Evolutionary conservation across 2,113 vertebrate genomes (phyloP).

Genomic region (Hemiscyllium ocellatum): DNA sequence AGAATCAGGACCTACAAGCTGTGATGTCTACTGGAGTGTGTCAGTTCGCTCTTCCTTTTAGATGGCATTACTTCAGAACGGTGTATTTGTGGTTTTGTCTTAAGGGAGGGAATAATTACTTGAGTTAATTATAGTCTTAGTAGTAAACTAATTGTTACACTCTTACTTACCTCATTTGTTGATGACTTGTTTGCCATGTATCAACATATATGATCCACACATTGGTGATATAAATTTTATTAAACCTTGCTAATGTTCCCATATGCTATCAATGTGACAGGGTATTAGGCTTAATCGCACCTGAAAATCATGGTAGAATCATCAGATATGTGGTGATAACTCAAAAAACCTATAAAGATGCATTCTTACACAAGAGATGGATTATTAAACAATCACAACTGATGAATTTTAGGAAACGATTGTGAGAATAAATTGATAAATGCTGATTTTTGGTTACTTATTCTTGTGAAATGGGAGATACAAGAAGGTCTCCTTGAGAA

Average conservation of each 20-base stretch:
- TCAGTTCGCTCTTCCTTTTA: not conserved
- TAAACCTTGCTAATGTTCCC: not conserved
- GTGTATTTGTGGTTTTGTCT: not conserved
- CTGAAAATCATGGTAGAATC: not conserved
- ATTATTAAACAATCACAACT: not conserved
- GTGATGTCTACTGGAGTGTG: not conserved
- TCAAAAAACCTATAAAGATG: not conserved
- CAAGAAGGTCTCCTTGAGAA: not conserved
- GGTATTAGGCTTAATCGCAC: no score
- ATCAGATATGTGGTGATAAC: not conserved
- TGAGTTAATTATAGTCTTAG: not conserved
- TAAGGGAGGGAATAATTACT: conserved; percentile 22
- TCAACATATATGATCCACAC: not conserved
- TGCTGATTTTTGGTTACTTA: not conserved
- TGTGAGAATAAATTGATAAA: not conserved
- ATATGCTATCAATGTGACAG: not conserved
- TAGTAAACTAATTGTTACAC: not conserved
- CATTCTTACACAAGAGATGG: not conserved
- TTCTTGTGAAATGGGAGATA: not conserved
- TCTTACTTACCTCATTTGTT: not conserved
- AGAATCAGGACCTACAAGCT: not conserved
- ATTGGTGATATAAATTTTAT: not conserved
- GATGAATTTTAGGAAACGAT: not conserved
- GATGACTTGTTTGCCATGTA: not conserved
- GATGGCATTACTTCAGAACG: not conserved